A percentile compares a stretch with the other conserved stretches of the same genome.
These are phyloP conservation scores for Hermaeophaga mercurialis DNA, from an alignment of 2,888 invertebrate genomes.

Conservation along the genomic window DNA sequence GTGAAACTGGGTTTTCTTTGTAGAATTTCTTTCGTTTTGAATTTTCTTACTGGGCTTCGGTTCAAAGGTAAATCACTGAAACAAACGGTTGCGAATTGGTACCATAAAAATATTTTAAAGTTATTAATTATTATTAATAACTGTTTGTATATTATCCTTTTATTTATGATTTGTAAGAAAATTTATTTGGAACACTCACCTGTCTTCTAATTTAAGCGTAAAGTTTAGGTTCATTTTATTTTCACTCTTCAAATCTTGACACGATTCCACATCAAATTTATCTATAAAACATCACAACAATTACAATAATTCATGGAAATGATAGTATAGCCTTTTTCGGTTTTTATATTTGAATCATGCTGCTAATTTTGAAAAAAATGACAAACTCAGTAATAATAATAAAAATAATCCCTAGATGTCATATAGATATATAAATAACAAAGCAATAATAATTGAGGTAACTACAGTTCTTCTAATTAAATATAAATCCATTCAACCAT, in stretches of 20 bases:
- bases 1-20: constrained; percentile 54
- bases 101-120: background rate
- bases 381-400: too few relatives aligned
- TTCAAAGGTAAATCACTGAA: constrained; percentile 51
- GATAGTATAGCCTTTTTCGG: too few relatives aligned
- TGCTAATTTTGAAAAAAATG: too few relatives aligned
- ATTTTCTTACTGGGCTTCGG: constrained; percentile 50
- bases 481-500: too few relatives aligned
- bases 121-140: background rate
- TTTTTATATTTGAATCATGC: too few relatives aligned
- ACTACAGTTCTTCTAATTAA: too few relatives aligned
- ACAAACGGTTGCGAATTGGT: too few relatives aligned
- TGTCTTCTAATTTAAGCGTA: constrained; percentile 64
- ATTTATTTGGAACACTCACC: constrained; percentile 53
- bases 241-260: constrained; percentile 53
- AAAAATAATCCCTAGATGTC: too few relatives aligned
- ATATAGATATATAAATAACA: too few relatives aligned
- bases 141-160: too few relatives aligned
- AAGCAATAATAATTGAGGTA: too few relatives aligned
- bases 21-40: constrained; percentile 52
- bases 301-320: background rate
- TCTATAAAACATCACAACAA: constrained; percentile 46
- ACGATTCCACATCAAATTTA: constrained; percentile 55
- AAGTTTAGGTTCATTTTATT: constrained; percentile 68
- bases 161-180: too few relatives aligned